Base-by-base conservation (phyloP, 64 coral and sea anemone species). In the Porites australiensis region DNA sequence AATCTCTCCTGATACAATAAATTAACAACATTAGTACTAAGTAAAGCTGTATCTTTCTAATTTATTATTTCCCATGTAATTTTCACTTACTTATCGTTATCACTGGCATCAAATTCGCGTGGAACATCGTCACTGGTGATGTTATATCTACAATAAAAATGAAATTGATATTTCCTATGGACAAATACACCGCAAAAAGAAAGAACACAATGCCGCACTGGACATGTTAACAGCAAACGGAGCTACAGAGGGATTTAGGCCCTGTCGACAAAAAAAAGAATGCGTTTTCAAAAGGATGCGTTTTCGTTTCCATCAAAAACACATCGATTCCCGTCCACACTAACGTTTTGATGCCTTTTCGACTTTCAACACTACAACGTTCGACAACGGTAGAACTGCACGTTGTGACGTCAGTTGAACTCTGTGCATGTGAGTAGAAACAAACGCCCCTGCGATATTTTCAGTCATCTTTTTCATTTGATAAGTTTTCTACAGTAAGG, bases 81-180 rank as follows among this genome's bases (percentile, higher is more conserved):
- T 58, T 49, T 79, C n/a, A 79, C 77, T 79, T 79, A 79, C 77
- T 79, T 58, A 10, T 58, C 19, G 51, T 79, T 79, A 54, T 79
- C 50, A 20, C 77, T 58, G 53, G n/a, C 77, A 79, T 79, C 77
- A 58, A 79, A 79, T 58, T 8, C 27, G 27, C 27, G 27, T 37
- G 27, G 27, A 37, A 37, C 27, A 37, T 37, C 27, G 27, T 37
- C 27, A 58, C 47, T 79, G 77, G 77, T 79, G 20, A 79, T 79
- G 77, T 79, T 79, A 52, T 79, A 79, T 58, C 77, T 79, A 50
- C 20, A 21, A 68, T 21, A 68, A 15, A 68, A 68, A 68, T 68
- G 65, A 68, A 68, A 68, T 68, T 68, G 65, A 68, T 68, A 21
- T 68, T 68, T 68, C 22, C 27, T 68, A 68, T 68, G 22, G 13